These are phyloP conservation scores for Pseudomugil gertrudae DNA, from an alignment of 2,797 vertebrate species.

Conservation along the genomic window DNA sequence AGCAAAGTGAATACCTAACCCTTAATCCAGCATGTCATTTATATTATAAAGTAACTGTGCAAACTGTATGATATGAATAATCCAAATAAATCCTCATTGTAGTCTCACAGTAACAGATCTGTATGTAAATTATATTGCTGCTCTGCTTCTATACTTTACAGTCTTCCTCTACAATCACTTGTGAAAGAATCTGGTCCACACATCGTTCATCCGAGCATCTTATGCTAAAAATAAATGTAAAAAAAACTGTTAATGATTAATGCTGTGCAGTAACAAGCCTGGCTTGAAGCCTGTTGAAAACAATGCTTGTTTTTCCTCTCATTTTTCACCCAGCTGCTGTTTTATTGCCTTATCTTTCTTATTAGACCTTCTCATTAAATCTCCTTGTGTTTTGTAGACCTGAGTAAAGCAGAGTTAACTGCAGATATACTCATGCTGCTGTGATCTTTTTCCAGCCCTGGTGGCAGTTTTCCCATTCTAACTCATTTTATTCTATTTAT, in stretches of 20 bases:
- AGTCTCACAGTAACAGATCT: neutral
- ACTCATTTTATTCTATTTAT: neutral
- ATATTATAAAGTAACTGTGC: no score
- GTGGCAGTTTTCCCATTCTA: neutral
- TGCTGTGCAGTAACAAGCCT: neutral
- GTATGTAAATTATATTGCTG: neutral
- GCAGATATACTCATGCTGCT: neutral
- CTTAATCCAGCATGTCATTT: no score
- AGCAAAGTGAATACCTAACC: no score
- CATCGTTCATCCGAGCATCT: neutral
- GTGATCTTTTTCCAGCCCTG: no score
- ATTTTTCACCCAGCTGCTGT: constrained; percentile 10
- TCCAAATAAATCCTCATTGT: neutral
- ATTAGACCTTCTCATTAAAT: neutral
- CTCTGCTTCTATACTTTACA: neutral
- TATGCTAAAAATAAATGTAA: neutral
- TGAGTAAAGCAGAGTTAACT: neutral
- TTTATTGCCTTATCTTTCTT: neutral
- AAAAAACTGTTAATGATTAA: neutral
- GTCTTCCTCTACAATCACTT: neutral
- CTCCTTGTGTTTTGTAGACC: neutral
- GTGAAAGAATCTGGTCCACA: neutral
- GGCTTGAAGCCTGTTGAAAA: constrained; percentile 5
- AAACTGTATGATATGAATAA: neutral
- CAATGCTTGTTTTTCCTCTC: neutral